Conservation (phyloP, 2,797 vertebrate species). For the Hippopotamyrus pictus region DNA sequence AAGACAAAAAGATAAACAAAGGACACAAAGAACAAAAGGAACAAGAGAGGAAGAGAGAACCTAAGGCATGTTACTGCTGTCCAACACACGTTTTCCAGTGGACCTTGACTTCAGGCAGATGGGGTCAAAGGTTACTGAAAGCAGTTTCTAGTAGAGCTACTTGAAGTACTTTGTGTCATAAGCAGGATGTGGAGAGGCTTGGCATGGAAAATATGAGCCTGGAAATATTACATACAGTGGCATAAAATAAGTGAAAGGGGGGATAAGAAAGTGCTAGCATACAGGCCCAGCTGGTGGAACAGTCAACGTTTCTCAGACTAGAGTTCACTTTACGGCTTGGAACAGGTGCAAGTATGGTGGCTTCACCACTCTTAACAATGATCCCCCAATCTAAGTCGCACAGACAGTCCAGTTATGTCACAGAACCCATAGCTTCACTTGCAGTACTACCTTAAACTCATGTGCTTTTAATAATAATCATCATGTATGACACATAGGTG, state of each 20-base stretch:
- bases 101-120: background rate
- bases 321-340: slow-evolving; percentile 43
- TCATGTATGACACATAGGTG: background rate
- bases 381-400: slow-evolving; percentile 5
- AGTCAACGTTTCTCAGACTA: slow-evolving; percentile 35
- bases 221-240: slow-evolving; percentile 31
- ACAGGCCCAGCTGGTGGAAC: slow-evolving; percentile 5
- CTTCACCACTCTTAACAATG: slow-evolving; percentile 37
- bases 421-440: background rate
- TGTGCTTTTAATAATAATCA: background rate
- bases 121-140: background rate
- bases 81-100: background rate
- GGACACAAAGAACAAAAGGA: background rate
- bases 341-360: slow-evolving; percentile 39
- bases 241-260: slow-evolving; percentile 42
- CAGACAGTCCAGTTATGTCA: background rate
- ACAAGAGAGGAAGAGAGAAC: background rate
- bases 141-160: background rate
- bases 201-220: slow-evolving; percentile 60
- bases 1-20: background rate
- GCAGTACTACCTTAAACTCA: background rate
- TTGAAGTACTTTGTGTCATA: slow-evolving; percentile 43
- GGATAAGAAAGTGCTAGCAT: background rate
- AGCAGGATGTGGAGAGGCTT: slow-evolving; percentile 52
- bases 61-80: background rate